A percentile compares a stretch with the other conserved stretches of the same genome.
Evolutionary conservation across 2,797 vertebrate species (phyloP).

Genomic region (Smutsia temminckii): DNA sequence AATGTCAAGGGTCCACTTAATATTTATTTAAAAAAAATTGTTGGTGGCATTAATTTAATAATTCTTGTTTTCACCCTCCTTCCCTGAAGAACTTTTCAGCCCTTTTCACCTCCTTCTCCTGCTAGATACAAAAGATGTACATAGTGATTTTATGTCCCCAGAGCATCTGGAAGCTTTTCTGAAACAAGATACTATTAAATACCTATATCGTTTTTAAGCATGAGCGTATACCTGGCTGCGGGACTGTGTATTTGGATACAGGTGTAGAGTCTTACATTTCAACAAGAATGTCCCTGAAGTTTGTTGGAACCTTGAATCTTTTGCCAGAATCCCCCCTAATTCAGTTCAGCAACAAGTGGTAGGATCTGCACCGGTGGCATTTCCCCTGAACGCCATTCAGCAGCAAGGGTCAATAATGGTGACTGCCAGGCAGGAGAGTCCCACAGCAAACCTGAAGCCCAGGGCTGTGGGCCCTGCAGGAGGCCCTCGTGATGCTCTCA

Average conservation of each 20-base stretch:
- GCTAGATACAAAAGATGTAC: constrained; percentile 82
- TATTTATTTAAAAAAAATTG: constrained; percentile 92
- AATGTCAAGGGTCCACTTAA: constrained; percentile 94
- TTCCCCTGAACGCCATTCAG: constrained; percentile 15
- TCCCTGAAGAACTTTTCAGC: constrained; percentile 69
- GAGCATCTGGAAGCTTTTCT: constrained; percentile 81
- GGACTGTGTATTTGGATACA: constrained; percentile 38
- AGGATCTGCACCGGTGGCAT: background rate
- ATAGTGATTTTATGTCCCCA: constrained; percentile 79
- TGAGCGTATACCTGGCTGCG: constrained; percentile 57
- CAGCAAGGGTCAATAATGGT: constrained; percentile 35
- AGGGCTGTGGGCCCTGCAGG: constrained; percentile 44
- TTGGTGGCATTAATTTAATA: constrained; percentile 95
- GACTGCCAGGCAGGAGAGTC: constrained; percentile 16
- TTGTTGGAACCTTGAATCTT: background rate
- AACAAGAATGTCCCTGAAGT: constrained; percentile 36
- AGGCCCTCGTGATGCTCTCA: constrained; percentile 13
- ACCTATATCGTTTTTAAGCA: constrained; percentile 64
- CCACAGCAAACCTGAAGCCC: background rate
- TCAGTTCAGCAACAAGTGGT: constrained; percentile 21
- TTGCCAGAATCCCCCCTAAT: constrained; percentile 40
- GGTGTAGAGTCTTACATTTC: constrained; percentile 28
- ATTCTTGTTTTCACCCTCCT: constrained; percentile 81
- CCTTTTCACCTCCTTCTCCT: constrained; percentile 78
- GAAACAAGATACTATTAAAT: constrained; percentile 78